Evolutionary conservation across 1,140 invertebrate genomes (phyloP), one percentile per base, ranked within the genome.

Genomic region (Thereuonema tuberculata): DNA sequence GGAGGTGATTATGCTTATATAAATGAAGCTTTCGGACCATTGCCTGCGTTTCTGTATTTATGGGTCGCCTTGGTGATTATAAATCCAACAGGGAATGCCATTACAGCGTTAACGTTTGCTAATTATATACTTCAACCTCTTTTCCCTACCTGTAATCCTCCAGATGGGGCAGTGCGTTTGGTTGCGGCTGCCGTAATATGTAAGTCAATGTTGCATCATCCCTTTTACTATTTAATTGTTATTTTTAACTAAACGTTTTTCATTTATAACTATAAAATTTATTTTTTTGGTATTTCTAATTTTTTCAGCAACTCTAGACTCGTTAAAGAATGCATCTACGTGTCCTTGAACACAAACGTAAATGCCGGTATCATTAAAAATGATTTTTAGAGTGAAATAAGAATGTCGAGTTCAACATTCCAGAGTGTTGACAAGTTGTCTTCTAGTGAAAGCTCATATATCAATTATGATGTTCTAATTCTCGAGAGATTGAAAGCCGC

Each of bases 1-100:
- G 92, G 92, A 1, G 92, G 91, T 3, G 92, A 95, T 73, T 95
- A 95, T 71, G 87, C 90, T 5, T 96, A 95, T 67, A 91, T 94
- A 63, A 79, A 83, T 43, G 86, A 89, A 70, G 85, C 92, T 0
- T 96, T 91, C 72, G 94, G 94, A n/a, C 81, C 87, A 20, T 72
- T 98, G 28, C 87, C 90, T 12, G 91, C 91, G 1, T 98, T 98
- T 73, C 75, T 98, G 2, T 95, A 93, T 70, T 75, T 97, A 1
- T 68, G 75, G 61, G 91, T 82, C 48, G 78, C 79, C 28, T 67
- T 80, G 57, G 70, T 82, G 5, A 72, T 81, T 29, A 77, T 84
- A n/a, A 76, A 79, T 17, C 89, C 88, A 55, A 87, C 92, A 62
- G 85, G 84, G 46, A 89, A 93, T 71, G 91, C 92, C 20, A 93